A percentile compares a stretch with the other conserved stretches of the same genome.
Conservation (phyloP, 2,888 invertebrate genomes). For the Limnephilus lunatus region DNA sequence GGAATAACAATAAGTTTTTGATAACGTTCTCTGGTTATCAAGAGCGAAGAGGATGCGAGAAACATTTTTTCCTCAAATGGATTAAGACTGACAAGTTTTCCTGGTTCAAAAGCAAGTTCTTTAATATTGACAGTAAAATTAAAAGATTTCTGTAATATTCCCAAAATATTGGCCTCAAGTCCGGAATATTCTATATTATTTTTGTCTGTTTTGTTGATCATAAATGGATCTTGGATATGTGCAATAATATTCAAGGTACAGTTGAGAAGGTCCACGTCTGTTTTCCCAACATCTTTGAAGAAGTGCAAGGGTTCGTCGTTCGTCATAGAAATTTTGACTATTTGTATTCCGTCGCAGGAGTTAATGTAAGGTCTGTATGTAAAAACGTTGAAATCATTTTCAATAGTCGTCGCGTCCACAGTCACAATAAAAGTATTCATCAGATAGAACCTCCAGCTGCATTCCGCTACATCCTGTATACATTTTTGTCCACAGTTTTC, state of each 20-base stretch:
- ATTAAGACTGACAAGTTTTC: no score
- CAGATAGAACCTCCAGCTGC: constrained; percentile 12
- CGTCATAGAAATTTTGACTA: no score
- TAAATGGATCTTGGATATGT: background rate
- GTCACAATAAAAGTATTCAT: constrained; percentile 28
- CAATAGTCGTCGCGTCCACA: background rate
- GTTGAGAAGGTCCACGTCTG: background rate
- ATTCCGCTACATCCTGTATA: background rate
- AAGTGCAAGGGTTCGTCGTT: no score
- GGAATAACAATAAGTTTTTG: background rate
- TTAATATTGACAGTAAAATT: background rate
- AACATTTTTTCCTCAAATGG: no score
- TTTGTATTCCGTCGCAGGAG: no score
- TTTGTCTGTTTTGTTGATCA: background rate
- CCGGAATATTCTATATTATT: background rate
- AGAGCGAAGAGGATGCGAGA: no score
- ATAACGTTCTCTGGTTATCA: background rate
- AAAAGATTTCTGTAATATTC: background rate
- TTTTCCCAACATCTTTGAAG: no score
- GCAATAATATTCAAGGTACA: background rate
- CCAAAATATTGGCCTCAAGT: background rate
- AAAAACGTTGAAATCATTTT: background rate
- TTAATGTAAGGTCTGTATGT: no score
- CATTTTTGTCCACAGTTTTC: background rate
- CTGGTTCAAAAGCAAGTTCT: no score